Conservation (phyloP, 2,113 vertebrate species). For the Ciconia stormi region DNA sequence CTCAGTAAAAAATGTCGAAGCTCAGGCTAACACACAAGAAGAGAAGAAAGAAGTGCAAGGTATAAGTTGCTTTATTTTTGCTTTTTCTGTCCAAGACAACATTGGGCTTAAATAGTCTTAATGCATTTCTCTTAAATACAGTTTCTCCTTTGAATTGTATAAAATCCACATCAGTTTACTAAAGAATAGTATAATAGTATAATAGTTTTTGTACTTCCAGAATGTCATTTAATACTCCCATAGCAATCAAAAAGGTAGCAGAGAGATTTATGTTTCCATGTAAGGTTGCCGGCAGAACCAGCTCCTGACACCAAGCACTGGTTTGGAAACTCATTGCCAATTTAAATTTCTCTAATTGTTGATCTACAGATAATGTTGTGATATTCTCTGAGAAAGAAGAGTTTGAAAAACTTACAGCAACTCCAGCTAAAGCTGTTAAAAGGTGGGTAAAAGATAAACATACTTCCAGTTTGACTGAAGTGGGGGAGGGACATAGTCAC, state of each 20-base stretch:
- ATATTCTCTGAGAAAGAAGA: conserved; percentile 96
- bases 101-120: background rate
- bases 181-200: background rate
- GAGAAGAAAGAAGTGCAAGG: conserved; percentile 95
- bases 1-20: conserved; percentile 88
- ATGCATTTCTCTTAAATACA: background rate
- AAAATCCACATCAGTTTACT: background rate
- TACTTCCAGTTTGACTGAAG: background rate
- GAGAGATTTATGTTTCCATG: background rate
- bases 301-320: background rate
- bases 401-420: conserved; percentile 91
- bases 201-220: background rate
- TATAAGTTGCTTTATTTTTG: conserved; percentile 51
- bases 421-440: conserved; percentile 89
- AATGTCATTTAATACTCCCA: background rate
- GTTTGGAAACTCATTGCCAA: background rate
- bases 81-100: background rate
- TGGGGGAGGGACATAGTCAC: background rate
- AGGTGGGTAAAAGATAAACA: conserved; percentile 76
- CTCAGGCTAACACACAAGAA: conserved; percentile 86
- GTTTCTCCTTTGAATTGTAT: background rate
- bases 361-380: conserved; percentile 85
- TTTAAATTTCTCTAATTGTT: background rate
- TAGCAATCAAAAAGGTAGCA: background rate
- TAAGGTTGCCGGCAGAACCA: background rate